phyloP scores from a whole-genome alignment of 2,888 invertebrate species.

The Acanthopleura granulata region DNA sequence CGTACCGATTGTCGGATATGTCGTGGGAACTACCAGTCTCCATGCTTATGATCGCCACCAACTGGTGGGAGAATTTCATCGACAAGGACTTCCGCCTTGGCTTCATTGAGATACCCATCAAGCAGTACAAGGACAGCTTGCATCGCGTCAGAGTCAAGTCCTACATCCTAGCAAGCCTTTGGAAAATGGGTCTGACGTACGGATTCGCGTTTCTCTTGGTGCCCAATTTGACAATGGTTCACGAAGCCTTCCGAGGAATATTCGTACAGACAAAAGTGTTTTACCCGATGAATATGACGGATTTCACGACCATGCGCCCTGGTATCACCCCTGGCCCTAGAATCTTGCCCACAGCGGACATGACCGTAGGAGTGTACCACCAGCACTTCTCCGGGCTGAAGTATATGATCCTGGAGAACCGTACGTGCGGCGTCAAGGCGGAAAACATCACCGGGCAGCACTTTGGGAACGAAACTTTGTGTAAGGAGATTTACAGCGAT shows the following conservation, averaged over 20 bases:
- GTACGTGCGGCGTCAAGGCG: slow-evolving; percentile 32
- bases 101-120: slow-evolving; percentile 37
- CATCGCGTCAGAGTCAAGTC: slow-evolving; percentile 51
- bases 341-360: background rate
- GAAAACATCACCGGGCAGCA: slow-evolving; percentile 21
- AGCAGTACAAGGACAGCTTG: slow-evolving; percentile 46
- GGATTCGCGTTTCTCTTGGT: slow-evolving; percentile 50
- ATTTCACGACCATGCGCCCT: slow-evolving; percentile 20
- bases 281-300: background rate
- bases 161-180: slow-evolving; percentile 49
- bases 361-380: background rate
- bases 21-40: slow-evolving; percentile 77
- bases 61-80: slow-evolving; percentile 89
- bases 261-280: background rate
- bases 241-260: slow-evolving; percentile 29
- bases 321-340: background rate
- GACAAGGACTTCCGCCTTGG: slow-evolving; percentile 49
- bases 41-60: slow-evolving; percentile 79
- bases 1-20: slow-evolving; percentile 36
- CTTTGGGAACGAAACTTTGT: slow-evolving; percentile 32
- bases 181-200: slow-evolving; percentile 53
- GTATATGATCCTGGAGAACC: slow-evolving; percentile 26
- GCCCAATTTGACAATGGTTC: slow-evolving; percentile 37
- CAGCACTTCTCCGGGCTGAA: slow-evolving; percentile 13
- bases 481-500: slow-evolving; percentile 32